Evolutionary conservation across 2,888 invertebrate species (phyloP), one percentile per base, ranked within the genome.

Genomic region (Ellobium chinense): DNA sequence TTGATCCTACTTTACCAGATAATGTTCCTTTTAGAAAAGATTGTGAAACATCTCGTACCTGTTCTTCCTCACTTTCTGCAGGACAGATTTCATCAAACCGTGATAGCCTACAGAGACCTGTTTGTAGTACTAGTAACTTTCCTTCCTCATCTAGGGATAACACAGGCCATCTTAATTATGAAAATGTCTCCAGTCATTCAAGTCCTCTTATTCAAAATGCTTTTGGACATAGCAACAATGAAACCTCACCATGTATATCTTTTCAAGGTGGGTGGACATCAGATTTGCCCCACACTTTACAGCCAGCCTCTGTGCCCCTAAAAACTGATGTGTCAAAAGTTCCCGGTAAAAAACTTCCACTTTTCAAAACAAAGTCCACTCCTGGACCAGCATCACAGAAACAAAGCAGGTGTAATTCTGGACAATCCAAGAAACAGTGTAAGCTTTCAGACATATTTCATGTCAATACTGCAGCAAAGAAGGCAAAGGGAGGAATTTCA

Each of bases 391-490:
- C 36, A 24, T 31, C 24, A n/a, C 18, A n/a, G 1, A 58, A 24
- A 31, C n/a, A n/a, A 9, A 31, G 31, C 21, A 54, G 46, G 21
- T 31, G 14, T 1, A 3, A 21, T 18, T 24, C 24, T 34, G 12
- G 12, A 14, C 62, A 24, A 46, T 27, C 63, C 34, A 74, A 62
- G 27, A 74, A 62, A 39, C 74, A 74, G 29, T 62, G 62, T 27
- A 74, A 63, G 21, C 74, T 74, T 62, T 74, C 63, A 46, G 63
- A 74, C 14, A 74, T 74, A 63, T 74, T 74, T 63, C 14, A 21
- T 1, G 18, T n/a, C 1, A 56, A 34, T 5, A 34, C 36, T 0
- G 27, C 14, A 3, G 7, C 21, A 58, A 72, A 37, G 18, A 72
- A 34, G 34, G 18, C 72, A 72, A 60, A 60, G 34, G n/a, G n/a